phyloP scores from a whole-genome alignment of 2,888 invertebrate genomes.

The Volucella inanis region DNA sequence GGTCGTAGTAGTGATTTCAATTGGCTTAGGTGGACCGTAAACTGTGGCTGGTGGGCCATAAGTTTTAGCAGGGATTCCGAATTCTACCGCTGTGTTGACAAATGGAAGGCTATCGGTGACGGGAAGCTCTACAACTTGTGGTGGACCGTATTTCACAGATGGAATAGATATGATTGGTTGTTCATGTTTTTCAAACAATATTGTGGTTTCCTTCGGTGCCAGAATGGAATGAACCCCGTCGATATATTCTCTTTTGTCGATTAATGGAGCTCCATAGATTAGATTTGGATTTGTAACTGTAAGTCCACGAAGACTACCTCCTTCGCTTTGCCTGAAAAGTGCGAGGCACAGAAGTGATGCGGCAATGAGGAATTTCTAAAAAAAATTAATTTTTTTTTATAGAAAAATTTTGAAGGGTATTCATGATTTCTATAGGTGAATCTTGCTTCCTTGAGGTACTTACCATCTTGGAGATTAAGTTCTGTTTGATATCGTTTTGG shows the following conservation, averaged over 20 bases:
- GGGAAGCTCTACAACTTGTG: slow-evolving; percentile 1
- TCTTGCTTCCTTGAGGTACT: slow-evolving; percentile 19
- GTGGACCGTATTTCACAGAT: slow-evolving; percentile 29
- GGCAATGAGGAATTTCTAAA: slow-evolving; percentile 71
- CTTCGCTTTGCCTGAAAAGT: slow-evolving; percentile 61
- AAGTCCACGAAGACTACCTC: slow-evolving; percentile 70
- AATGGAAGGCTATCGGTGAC: slow-evolving; percentile 37
- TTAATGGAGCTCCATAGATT: slow-evolving; percentile 49
- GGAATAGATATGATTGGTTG: not conserved
- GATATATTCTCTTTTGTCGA: slow-evolving; percentile 7
- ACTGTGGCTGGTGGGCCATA: not conserved
- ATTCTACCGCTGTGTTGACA: slow-evolving; percentile 9
- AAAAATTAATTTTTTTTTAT: not conserved
- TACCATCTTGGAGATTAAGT: slow-evolving; percentile 67
- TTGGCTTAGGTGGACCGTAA: too few relatives aligned
- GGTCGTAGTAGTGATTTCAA: too few relatives aligned
- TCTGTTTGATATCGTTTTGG: slow-evolving; percentile 44
- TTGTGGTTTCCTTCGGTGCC: not conserved
- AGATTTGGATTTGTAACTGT: slow-evolving; percentile 41
- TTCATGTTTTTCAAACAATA: not conserved
- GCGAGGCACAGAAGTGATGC: slow-evolving; percentile 63
- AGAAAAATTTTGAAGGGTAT: not conserved
- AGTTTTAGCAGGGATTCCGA: not conserved
- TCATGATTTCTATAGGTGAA: not conserved
- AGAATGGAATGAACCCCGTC: slow-evolving; percentile 16